A percentile compares a stretch with the other conserved stretches of the same genome.
These are phyloP conservation scores for Napeogenes inachia DNA, from an alignment of 2,888 invertebrate species.

Conservation along the genomic window DNA sequence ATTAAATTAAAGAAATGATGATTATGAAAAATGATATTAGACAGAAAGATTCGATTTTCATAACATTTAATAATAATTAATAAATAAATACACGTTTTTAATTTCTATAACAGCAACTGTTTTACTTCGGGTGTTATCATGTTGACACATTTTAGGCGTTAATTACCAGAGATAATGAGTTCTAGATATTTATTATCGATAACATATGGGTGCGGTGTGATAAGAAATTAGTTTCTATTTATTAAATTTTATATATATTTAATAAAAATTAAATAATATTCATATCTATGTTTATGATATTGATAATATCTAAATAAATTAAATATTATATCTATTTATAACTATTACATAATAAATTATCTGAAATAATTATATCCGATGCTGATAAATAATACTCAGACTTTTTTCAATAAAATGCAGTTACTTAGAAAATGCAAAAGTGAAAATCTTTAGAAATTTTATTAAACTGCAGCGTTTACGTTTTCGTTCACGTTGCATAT, in stretches of 20 bases:
- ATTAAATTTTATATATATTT: not conserved
- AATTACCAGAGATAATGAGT: slow-evolving; percentile 21
- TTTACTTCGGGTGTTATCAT: not conserved
- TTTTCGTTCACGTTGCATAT: slow-evolving; percentile 10
- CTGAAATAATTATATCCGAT: too few relatives aligned
- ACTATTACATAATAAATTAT: too few relatives aligned
- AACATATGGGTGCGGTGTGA: slow-evolving; percentile 14
- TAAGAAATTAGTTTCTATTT: slow-evolving; percentile 4
- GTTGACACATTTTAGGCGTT: slow-evolving; percentile 15
- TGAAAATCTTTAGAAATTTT: slow-evolving; percentile 12
- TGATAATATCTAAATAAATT: too few relatives aligned
- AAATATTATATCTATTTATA: too few relatives aligned
- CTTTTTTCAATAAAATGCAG: too few relatives aligned
- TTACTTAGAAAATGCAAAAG: slow-evolving; percentile 1
- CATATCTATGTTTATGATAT: too few relatives aligned
- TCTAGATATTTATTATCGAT: slow-evolving; percentile 19
- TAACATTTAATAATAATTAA: not conserved
- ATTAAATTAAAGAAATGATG: too few relatives aligned
- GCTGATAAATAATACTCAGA: too few relatives aligned
- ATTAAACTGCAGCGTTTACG: slow-evolving; percentile 3
- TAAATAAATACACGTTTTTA: slow-evolving; percentile 4
- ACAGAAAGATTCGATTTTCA: too few relatives aligned
- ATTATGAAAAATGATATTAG: too few relatives aligned
- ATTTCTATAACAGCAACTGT: not conserved
- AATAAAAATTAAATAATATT: too few relatives aligned